Evolutionary conservation across 2,888 invertebrate genomes (phyloP).

Genomic region (Mythimna loreyi): DNA sequence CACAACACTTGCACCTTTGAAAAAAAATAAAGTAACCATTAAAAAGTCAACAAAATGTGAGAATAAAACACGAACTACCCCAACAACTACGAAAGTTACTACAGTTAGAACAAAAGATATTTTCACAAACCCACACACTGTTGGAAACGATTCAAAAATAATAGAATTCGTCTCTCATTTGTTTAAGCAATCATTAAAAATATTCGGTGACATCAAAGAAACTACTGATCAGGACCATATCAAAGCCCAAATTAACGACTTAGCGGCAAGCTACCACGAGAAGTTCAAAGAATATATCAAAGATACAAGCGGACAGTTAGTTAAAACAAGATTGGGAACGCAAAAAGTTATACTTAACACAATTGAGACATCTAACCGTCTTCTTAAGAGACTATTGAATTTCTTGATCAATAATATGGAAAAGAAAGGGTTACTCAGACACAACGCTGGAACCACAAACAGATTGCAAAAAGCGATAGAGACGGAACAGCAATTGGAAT

Average conservation of each 20-base stretch:
- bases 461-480: constrained; percentile 66
- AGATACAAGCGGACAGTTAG: constrained; percentile 67
- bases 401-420: constrained; percentile 66
- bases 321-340: constrained; percentile 73
- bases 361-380: constrained; percentile 73
- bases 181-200: constrained; percentile 69
- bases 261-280: constrained; percentile 67
- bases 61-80: too few relatives aligned
- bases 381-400: constrained; percentile 70
- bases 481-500: constrained; percentile 64
- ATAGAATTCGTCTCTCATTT: constrained; percentile 71
- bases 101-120: constrained; percentile 21
- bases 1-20: background rate
- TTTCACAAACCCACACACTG: constrained; percentile 27
- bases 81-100: too few relatives aligned
- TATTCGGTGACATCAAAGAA: constrained; percentile 69
- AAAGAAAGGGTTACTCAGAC: constrained; percentile 47
- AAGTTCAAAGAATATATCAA: constrained; percentile 73
- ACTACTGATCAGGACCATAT: constrained; percentile 57
- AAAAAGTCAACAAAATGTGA: too few relatives aligned
- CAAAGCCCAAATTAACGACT: constrained; percentile 57
- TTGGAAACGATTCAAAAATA: constrained; percentile 69
- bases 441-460: constrained; percentile 33
- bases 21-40: too few relatives aligned
- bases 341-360: constrained; percentile 77